Evolutionary conservation across 1,140 invertebrate genomes (phyloP).

Genomic region (Drosophila nigrodunni): DNA sequence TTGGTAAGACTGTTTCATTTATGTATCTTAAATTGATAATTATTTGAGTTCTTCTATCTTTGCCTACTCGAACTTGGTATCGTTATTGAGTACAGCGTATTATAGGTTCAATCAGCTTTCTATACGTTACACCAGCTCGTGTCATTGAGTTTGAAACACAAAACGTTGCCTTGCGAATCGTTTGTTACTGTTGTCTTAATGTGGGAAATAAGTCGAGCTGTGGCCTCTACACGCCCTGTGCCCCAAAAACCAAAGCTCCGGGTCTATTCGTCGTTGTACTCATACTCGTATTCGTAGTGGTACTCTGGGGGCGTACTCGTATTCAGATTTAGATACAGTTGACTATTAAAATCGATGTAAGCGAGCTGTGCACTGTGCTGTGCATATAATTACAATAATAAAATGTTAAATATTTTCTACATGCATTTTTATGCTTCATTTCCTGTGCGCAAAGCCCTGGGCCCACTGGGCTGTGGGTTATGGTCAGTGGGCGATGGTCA

Average conservation of each 20-base stretch:
- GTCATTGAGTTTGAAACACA: slow-evolving; percentile 39
- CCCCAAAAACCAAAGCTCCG: slow-evolving; percentile 42
- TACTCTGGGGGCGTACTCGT: slow-evolving; percentile 12
- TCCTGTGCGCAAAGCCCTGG: slow-evolving; percentile 55
- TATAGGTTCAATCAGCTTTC: slow-evolving; percentile 18
- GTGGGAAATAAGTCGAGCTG: slow-evolving; percentile 47
- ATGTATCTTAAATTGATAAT: too few species aligned
- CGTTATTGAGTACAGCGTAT: slow-evolving; percentile 17
- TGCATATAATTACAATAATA: slow-evolving; percentile 68
- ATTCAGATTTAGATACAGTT: slow-evolving; percentile 20
- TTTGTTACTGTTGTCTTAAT: slow-evolving; percentile 43
- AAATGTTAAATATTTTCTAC: slow-evolving; percentile 59
- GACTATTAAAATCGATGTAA: slow-evolving; percentile 52
- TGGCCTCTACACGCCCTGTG: slow-evolving; percentile 37
- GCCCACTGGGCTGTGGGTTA: slow-evolving; percentile 9
- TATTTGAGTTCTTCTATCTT: background rate
- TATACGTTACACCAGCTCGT: background rate
- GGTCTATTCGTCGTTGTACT: background rate
- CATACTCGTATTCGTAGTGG: slow-evolving; percentile 12
- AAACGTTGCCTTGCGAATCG: slow-evolving; percentile 50
- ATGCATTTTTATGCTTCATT: slow-evolving; percentile 80
- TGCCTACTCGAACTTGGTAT: background rate
- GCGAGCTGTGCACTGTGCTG: slow-evolving; percentile 26
- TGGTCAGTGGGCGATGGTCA: slow-evolving; percentile 14
- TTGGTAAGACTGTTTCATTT: too few species aligned